Base-by-base conservation (phyloP, 1,140 invertebrate species). In the Rhopalosiphum padi region DNA sequence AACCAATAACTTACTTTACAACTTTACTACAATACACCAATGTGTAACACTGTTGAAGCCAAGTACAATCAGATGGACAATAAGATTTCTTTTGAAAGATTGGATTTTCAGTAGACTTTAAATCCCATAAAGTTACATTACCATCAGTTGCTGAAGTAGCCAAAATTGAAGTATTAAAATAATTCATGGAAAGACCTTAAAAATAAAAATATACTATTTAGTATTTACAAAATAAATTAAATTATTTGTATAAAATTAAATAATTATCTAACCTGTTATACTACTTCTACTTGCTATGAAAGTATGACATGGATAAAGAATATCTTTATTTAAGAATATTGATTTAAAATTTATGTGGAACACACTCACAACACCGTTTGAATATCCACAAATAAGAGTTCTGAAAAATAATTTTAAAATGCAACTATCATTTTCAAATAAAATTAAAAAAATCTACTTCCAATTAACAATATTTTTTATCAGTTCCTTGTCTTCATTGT, bases 361-460 rank as follows among this genome's bases (percentile, higher is more conserved):
- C 5, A 96, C 94, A 11, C 96, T 96, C 9, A 96, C 95, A 15
- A 96, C 96, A 11, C 97, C 97, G 95, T 97, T 96, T 0, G 96
- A 95, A 94, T 96, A 97, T 21, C 97, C 97, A 46, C 96, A 97
- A 51, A 96, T 95, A 60, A 97, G 95, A 41, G 95, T 95, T n/a
- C 95, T 95, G 94, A 11, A 94, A 94, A 37, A 91, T 90, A 35
- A 83, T 77, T 30, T 83, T 48, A 48, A 94, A 94, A 68, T 23
- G 18, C 35, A n/a, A 77, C 30, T 77, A 77, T 4, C 15, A 77
- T 77, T n/a, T n/a, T 35, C 4, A n/a, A 3, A 77, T 5, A 0
- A n/a, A 21, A 77, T 77, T 77, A n/a, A 77, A n/a, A 60, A n/a
- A 9, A 68, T 68, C 0, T 68, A 30, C 25, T 5, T 60, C 30